These are phyloP conservation scores for Bambusicola thoracicus DNA, from an alignment of 2,113 vertebrate species.

Conservation along the genomic window DNA sequence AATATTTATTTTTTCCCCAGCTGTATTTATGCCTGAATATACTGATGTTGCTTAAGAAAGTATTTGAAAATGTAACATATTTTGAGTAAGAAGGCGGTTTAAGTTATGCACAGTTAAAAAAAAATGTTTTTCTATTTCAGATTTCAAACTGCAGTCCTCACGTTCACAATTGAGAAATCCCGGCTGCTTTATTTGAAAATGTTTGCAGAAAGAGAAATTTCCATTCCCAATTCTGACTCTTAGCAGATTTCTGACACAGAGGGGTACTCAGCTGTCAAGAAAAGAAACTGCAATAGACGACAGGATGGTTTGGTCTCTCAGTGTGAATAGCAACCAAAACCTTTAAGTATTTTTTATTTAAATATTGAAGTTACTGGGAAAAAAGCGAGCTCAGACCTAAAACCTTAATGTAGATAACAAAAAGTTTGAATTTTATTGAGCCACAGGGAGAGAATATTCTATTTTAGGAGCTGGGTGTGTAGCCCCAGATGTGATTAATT, in stretches of 20 bases:
- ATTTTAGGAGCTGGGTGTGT: background rate
- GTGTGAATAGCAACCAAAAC: background rate
- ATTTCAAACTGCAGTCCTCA: background rate
- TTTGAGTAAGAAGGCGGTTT: background rate
- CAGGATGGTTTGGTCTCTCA: background rate
- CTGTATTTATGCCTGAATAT: background rate
- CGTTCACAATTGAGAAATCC: background rate
- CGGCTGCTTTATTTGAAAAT: background rate
- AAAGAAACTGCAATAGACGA: background rate
- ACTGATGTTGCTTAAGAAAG: slow-evolving; percentile 11
- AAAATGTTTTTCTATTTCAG: background rate
- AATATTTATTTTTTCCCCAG: slow-evolving; percentile 51
- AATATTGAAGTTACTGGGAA: background rate
- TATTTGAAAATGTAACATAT: background rate
- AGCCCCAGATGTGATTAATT: slow-evolving; percentile 9
- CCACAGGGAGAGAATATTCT: background rate
- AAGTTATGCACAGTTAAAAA: background rate
- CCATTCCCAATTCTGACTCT: background rate
- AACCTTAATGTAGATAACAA: background rate
- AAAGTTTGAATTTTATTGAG: background rate
- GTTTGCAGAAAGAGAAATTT: background rate
- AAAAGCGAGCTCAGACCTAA: background rate
- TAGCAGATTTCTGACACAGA: background rate
- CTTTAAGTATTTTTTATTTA: background rate
- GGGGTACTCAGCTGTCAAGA: background rate